Evolutionary conservation across 2,113 vertebrate species (phyloP).

Genomic region (Phalacrocorax pelagicus): DNA sequence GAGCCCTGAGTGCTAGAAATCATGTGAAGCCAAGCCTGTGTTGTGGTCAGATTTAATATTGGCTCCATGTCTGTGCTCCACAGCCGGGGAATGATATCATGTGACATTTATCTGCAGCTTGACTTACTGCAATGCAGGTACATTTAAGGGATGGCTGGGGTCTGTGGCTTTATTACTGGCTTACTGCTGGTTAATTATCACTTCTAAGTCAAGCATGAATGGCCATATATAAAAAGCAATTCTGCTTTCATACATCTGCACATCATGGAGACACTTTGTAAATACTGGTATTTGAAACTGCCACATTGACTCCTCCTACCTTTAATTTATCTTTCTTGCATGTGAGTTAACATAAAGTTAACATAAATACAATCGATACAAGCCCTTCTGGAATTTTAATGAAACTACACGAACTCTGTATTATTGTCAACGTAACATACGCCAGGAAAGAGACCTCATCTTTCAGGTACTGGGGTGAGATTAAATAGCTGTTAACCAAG

Average conservation of each 20-base stretch:
- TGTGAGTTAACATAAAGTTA: background rate
- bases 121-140: background rate
- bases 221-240: background rate
- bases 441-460: background rate
- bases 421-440: background rate
- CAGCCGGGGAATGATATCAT: constrained; percentile 17
- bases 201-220: background rate
- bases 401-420: background rate
- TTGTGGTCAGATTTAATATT: background rate
- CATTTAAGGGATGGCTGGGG: background rate
- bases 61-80: background rate
- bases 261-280: background rate
- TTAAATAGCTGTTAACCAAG: background rate
- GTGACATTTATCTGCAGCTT: background rate
- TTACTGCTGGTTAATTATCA: background rate
- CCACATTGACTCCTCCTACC: background rate
- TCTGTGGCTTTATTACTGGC: background rate
- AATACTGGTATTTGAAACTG: background rate
- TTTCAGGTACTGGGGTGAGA: background rate
- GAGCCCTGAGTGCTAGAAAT: background rate
- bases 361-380: background rate
- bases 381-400: background rate
- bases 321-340: background rate
- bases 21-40: background rate
- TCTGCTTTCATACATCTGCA: background rate